A percentile compares a stretch with the other conserved stretches of the same genome.
phyloP scores from a whole-genome alignment of 1,140 invertebrate species.

The Arion vulgaris region DNA sequence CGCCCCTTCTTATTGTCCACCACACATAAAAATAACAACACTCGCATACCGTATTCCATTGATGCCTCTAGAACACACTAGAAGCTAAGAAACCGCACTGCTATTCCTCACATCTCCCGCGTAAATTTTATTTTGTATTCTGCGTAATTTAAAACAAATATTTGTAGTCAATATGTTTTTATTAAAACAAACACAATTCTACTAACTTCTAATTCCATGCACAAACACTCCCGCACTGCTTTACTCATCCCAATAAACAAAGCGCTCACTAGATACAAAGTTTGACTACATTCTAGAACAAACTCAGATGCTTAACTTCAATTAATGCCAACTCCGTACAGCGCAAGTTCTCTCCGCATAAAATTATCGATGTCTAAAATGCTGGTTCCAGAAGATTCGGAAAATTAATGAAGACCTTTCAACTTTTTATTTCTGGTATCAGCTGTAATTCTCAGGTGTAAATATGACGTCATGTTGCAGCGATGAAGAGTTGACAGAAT shows the following conservation, averaged over 20 bases:
- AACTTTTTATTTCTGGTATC: constrained; percentile 16
- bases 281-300: not conserved
- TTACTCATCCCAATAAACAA: not conserved
- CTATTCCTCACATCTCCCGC: too few relatives aligned
- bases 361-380: constrained; percentile 25
- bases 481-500: constrained; percentile 2
- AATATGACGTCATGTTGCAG: constrained; percentile 22
- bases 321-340: not conserved
- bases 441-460: constrained; percentile 24
- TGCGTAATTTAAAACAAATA: not conserved
- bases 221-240: not conserved
- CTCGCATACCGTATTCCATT: too few relatives aligned
- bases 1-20: not conserved
- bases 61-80: too few relatives aligned
- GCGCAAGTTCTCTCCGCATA: constrained; percentile 8
- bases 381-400: constrained; percentile 29
- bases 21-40: too few relatives aligned
- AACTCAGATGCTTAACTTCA: constrained; percentile 10
- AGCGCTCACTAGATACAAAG: not conserved
- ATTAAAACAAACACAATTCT: too few relatives aligned
- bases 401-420: constrained; percentile 38
- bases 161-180: too few relatives aligned
- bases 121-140: not conserved
- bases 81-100: too few relatives aligned
- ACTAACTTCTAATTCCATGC: not conserved